Evolutionary conservation across 2,797 vertebrate species (phyloP), one percentile per base, ranked within the genome.

Genomic region (Pseudomugil tenellus): DNA sequence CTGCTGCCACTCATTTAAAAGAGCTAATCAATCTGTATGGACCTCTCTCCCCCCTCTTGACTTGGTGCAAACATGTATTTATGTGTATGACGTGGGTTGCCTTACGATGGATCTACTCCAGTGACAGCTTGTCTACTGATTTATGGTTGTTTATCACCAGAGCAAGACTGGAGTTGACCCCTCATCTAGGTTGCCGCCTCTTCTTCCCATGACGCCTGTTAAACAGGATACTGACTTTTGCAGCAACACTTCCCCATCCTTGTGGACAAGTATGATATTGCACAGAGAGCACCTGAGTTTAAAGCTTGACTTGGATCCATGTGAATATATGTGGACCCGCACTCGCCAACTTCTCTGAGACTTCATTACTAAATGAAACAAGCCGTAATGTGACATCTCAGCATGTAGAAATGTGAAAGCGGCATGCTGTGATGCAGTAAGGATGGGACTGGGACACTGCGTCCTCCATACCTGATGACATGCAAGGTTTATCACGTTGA

Each of bases 391-490:
- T 80, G 70, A 63, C 60, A 70, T 67, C 32, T 32, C 72, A 54
- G 43, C 13, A 26, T 83, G 60, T 75, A 80, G 84, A 81, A 87
- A 85, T 77, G 79, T 73, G 75, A n/a, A 17, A 53, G 76, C n/a
- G 16, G 16, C 72, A 71, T 49, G 65, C 58, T 70, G 49, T 5
- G 67, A 63, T 59, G 61, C 63, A 23, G 67, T 1, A 13, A 61
- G 66, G 61, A 68, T 58, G 53, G 54, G 58, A 32, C 8, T 59
- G 48, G 55, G 90, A 85, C 83, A 56, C 63, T 2, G 63, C 12
- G 90, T 92, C 92, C 91, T 93, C 89, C 77, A 80, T 86, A 85
- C 82, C 76, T 86, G 87, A 93, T 91, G 89, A 93, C 92, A 89
- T 83, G 86, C 70, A 76, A 80, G 83, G 86, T 90, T 92, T 89